Evolutionary conservation across 2,797 vertebrate genomes (phyloP), one percentile per base, ranked within the genome.

Genomic region (Eupleurogrammus muticus): DNA sequence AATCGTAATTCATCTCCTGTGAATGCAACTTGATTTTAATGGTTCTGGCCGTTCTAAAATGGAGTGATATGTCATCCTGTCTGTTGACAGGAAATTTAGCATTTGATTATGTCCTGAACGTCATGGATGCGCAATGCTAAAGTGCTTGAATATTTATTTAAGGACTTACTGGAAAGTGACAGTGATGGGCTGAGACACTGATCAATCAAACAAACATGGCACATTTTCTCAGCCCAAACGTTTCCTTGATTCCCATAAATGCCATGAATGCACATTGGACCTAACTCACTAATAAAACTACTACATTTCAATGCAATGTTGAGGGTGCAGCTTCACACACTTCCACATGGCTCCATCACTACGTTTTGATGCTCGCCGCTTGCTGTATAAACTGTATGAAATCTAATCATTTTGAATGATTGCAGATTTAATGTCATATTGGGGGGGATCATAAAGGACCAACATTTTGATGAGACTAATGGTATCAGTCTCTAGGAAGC

Each of bases 381-480:
- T 38, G 36, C 36, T 38, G 36, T 36, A 12, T 11, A 10, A 38
- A 38, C n/a, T n/a, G n/a, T n/a, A n/a, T n/a, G 14, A 38, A 38
- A 3, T 38, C 36, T 1, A 38, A 38, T 38, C 36, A 42, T n/a
- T 23, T 28, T 50, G 16, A 36, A 7, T 9, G 24, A 10, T n/a
- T 49, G 35, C 11, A 55, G 23, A 8, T 10, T 47, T 9, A 36
- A 61, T 34, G 14, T 44, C 40, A 60, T 38, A 50, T 9, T 52
- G n/a, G n/a, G n/a, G n/a, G n/a, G n/a, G n/a, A n/a, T n/a, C n/a
- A n/a, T n/a, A n/a, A n/a, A 47, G 13, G 16, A 17, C 36, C 56
- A 52, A 55, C 57, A 36, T 53, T 65, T 68, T 23, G 46, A 47
- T 42, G 14, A 47, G 20, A 47, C 36, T 23, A 40, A 5, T 9